phyloP scores from a whole-genome alignment of 2,888 invertebrate genomes.

The Chouioia cunea region DNA sequence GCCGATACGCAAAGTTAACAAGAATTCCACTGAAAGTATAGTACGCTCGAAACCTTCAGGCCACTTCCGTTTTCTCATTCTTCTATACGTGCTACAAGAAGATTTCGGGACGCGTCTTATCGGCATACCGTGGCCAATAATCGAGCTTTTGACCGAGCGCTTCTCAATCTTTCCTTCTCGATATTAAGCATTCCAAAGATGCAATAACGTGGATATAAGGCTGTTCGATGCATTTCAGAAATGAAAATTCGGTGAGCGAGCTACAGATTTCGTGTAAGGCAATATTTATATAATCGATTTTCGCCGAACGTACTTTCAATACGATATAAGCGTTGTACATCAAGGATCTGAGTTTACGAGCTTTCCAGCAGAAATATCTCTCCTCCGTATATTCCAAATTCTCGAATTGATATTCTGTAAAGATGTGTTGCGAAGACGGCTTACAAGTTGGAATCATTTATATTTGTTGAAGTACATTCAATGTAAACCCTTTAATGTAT shows the following conservation, averaged over 20 bases:
- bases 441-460: too few relatives aligned
- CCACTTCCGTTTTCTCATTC: constrained; percentile 33
- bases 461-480: too few relatives aligned
- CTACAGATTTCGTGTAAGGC: constrained; percentile 51
- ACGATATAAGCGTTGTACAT: too few relatives aligned
- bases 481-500: too few relatives aligned
- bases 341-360: background rate
- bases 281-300: constrained; percentile 54
- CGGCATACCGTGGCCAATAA: constrained; percentile 54
- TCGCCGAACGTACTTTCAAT: background rate
- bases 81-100: background rate
- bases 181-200: constrained; percentile 67
- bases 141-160: constrained; percentile 56
- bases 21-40: constrained; percentile 35
- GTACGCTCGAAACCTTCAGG: constrained; percentile 7
- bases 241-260: constrained; percentile 56
- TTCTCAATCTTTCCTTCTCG: constrained; percentile 47
- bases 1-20: constrained; percentile 18
- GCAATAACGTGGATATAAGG: constrained; percentile 61
- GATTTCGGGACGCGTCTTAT: too few relatives aligned
- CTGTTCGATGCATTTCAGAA: constrained; percentile 58
- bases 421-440: too few relatives aligned
- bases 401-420: too few relatives aligned
- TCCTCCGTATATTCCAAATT: too few relatives aligned
- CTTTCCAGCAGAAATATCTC: background rate